These are phyloP conservation scores for Drosophila subpulchrella DNA, from an alignment of 1,140 invertebrate species.

Conservation along the genomic window DNA sequence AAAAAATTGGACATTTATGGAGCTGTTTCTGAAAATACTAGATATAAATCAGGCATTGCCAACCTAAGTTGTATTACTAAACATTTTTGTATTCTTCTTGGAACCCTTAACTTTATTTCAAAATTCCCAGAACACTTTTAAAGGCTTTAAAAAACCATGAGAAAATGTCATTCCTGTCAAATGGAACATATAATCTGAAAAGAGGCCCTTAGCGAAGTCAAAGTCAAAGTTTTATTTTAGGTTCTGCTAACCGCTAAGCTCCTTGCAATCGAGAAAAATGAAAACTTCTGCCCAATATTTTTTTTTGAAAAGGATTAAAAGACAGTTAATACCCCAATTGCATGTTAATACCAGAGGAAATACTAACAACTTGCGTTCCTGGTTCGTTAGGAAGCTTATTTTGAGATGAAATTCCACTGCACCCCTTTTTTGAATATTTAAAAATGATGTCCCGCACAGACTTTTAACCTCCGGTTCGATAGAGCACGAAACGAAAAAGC, in stretches of 20 bases:
- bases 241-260: background rate
- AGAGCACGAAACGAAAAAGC: background rate
- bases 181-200: no score
- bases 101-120: no score
- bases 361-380: background rate
- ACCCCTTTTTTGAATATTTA: background rate
- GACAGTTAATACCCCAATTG: background rate
- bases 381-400: background rate
- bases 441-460: background rate
- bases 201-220: no score
- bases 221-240: background rate
- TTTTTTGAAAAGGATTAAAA: background rate
- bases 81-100: no score
- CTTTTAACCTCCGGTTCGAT: background rate
- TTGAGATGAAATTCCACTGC: background rate
- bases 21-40: conserved; percentile 2
- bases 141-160: no score
- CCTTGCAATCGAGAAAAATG: background rate
- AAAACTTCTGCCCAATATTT: background rate
- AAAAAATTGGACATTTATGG: conserved; percentile 16
- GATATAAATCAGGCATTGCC: conserved; percentile 1
- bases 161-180: no score
- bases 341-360: background rate
- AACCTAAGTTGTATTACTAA: no score
- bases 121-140: no score